A percentile compares a stretch with the other conserved stretches of the same genome.
phyloP scores from a whole-genome alignment of 2,797 vertebrate species.

The Hephaestus fuliginosus region DNA sequence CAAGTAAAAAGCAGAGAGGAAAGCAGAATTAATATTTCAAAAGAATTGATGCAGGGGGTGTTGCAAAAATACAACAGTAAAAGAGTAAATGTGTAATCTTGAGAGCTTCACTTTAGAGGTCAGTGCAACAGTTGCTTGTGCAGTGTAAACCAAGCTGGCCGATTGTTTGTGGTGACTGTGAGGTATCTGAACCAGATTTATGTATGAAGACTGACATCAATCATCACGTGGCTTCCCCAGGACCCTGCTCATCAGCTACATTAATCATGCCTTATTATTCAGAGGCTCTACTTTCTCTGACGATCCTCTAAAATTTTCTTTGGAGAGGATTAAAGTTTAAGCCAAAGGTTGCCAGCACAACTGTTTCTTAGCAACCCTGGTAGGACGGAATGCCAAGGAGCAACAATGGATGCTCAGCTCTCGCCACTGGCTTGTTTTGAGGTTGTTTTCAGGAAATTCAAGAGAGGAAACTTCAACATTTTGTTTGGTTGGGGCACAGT shows the following conservation, averaged over 20 bases:
- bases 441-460: constrained; percentile 6
- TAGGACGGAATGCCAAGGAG: constrained; percentile 47
- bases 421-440: constrained; percentile 27
- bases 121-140: not conserved
- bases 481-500: not conserved
- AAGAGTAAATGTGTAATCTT: not conserved
- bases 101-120: constrained; percentile 1
- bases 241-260: constrained; percentile 29
- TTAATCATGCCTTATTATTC: constrained; percentile 50
- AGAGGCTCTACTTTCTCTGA: constrained; percentile 41
- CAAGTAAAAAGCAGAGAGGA: not conserved
- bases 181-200: constrained; percentile 17
- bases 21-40: not conserved
- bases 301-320: constrained; percentile 66
- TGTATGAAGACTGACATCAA: constrained; percentile 27
- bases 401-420: constrained; percentile 35
- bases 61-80: not conserved
- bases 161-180: constrained; percentile 6
- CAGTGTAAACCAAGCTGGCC: constrained; percentile 24
- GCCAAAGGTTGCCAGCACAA: constrained; percentile 63
- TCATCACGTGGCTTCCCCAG: constrained; percentile 30
- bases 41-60: constrained; percentile 4
- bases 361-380: constrained; percentile 78
- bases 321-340: constrained; percentile 73
- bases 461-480: not conserved